These are phyloP conservation scores for Ardeotis arabs DNA, from an alignment of 2,113 vertebrate genomes.

Conservation along the genomic window DNA sequence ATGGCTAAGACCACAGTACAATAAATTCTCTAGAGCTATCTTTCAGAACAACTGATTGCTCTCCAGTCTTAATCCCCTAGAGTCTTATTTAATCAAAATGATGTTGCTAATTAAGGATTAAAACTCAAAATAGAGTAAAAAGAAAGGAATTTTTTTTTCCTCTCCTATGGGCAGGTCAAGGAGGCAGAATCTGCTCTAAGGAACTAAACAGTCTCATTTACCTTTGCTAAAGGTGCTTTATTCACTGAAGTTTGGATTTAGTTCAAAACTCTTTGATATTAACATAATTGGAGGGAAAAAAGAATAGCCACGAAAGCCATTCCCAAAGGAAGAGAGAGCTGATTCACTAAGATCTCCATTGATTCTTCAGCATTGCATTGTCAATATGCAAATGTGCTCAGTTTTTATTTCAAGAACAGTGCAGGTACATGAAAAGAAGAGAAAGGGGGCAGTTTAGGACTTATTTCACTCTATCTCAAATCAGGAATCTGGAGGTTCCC, in stretches of 20 bases:
- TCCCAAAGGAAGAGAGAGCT: background rate
- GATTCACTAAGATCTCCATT: constrained; percentile 5
- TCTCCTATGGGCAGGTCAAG: constrained; percentile 74
- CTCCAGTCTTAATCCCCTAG: constrained; percentile 74
- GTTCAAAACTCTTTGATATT: constrained; percentile 64
- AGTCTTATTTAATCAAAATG: constrained; percentile 82
- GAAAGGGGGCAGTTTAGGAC: background rate
- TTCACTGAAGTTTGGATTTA: constrained; percentile 66
- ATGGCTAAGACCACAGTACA: constrained; percentile 74
- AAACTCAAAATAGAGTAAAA: constrained; percentile 72
- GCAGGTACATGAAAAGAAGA: background rate
- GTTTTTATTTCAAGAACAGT: background rate
- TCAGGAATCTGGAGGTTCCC: background rate
- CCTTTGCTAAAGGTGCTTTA: constrained; percentile 59
- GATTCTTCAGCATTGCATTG: constrained; percentile 4
- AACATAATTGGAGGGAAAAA: constrained; percentile 45
- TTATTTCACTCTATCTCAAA: background rate
- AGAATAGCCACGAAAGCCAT: background rate
- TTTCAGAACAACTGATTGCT: constrained; percentile 77
- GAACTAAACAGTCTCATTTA: constrained; percentile 46
- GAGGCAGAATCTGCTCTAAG: constrained; percentile 66
- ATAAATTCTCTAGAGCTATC: constrained; percentile 79
- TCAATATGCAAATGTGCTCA: constrained; percentile 19
- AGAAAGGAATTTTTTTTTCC: constrained; percentile 15
- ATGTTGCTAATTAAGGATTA: constrained; percentile 85